Conservation (phyloP, 2,113 vertebrate species). For the Dromaius novaehollandiae region DNA sequence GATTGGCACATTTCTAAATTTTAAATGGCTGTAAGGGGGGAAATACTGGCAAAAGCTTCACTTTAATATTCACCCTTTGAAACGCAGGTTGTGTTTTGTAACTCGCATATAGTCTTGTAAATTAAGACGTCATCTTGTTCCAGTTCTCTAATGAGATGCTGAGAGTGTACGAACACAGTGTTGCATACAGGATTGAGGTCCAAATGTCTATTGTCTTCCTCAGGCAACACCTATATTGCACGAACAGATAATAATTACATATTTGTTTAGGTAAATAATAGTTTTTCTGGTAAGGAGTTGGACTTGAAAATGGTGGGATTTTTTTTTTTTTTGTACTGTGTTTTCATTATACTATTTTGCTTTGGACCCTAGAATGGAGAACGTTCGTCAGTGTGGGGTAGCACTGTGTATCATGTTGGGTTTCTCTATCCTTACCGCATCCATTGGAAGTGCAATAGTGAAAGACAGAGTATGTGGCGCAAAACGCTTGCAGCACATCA, state of each 20-base stretch:
- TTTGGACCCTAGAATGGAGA: constrained; percentile 73
- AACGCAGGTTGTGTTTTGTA: background rate
- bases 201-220: background rate
- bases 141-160: background rate
- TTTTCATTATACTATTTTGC: background rate
- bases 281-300: background rate
- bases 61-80: background rate
- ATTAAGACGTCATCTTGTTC: background rate
- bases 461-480: constrained; percentile 69
- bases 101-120: background rate
- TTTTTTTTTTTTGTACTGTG: background rate
- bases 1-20: background rate
- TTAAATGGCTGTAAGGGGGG: background rate
- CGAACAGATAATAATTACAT: background rate
- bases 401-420: constrained; percentile 78
- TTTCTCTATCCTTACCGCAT: constrained; percentile 73
- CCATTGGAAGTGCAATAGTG: constrained; percentile 64
- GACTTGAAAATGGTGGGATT: background rate
- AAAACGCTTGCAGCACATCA: constrained; percentile 76
- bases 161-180: background rate
- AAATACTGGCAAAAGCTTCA: background rate
- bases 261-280: background rate
- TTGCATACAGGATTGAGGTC: background rate
- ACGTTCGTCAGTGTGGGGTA: constrained; percentile 77
- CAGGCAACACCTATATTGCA: background rate